These are phyloP conservation scores for Spilarctia lutea DNA, from an alignment of 2,888 invertebrate genomes.

Conservation along the genomic window DNA sequence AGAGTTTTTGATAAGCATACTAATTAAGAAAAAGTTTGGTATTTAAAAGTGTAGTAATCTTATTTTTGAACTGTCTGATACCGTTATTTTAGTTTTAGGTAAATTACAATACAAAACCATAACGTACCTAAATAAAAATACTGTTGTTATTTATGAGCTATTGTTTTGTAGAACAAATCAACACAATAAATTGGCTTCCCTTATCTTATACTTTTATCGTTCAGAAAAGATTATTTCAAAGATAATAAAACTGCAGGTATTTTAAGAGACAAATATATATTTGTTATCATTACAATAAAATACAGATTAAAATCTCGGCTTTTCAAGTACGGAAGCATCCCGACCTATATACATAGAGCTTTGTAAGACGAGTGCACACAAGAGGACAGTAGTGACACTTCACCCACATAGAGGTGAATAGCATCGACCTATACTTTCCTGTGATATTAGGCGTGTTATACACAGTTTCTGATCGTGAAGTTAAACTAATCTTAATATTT, in stretches of 20 bases:
- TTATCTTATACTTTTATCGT: neutral
- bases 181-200: neutral
- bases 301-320: conserved; percentile 16
- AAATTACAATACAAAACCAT: neutral
- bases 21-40: no score
- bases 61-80: no score
- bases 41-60: no score
- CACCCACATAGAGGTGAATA: conserved; percentile 65
- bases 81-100: neutral
- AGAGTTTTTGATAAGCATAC: no score
- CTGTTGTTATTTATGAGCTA: neutral
- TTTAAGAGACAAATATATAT: neutral
- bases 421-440: conserved; percentile 40
- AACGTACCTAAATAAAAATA: neutral
- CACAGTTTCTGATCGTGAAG: neutral
- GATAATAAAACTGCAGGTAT: neutral
- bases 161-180: neutral
- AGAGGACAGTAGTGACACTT: conserved; percentile 63
- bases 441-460: neutral
- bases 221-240: neutral
- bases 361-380: conserved; percentile 58
- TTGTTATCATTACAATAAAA: conserved; percentile 1
- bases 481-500: neutral
- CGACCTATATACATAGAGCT: conserved; percentile 44
- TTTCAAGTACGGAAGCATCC: conserved; percentile 12